Conservation (phyloP, 2,888 invertebrate genomes). For the Liopterus haemorrhoidalis region DNA sequence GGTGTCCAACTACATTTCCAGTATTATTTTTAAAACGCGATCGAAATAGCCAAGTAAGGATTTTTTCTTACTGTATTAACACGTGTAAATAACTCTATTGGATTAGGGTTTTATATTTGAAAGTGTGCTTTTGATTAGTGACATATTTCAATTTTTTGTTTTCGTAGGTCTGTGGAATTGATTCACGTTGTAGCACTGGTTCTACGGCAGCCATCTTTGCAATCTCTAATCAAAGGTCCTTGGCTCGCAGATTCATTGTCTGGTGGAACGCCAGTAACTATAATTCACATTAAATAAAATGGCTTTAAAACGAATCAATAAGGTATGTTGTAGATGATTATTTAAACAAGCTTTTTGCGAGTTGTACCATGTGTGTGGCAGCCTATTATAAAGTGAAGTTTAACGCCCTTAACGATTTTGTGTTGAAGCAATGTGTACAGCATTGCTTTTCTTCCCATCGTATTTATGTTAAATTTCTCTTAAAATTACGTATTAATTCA, state of each 20-base stretch:
- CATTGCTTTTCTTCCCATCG: conserved; percentile 57
- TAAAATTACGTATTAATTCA: conserved; percentile 19
- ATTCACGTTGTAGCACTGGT: conserved; percentile 68
- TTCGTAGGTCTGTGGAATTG: conserved; percentile 41
- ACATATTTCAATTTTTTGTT: conserved; percentile 19
- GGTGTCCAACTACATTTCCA: conserved; percentile 21
- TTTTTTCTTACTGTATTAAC: no score
- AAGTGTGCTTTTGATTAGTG: no score
- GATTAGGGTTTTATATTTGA: no score
- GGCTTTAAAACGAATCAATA: conserved; percentile 97
- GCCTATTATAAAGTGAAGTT: conserved; percentile 38
- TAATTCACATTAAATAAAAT: conserved; percentile 66
- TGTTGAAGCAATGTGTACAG: conserved; percentile 62
- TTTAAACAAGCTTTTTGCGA: conserved; percentile 11
- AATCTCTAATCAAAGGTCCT: conserved; percentile 81
- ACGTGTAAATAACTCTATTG: no score
- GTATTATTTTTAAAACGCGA: conserved; percentile 22
- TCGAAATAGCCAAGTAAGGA: no score
- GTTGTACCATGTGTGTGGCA: conserved; percentile 30
- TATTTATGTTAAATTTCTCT: conserved; percentile 39
- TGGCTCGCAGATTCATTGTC: conserved; percentile 78
- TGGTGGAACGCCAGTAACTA: conserved; percentile 71
- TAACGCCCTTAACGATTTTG: conserved; percentile 54
- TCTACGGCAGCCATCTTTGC: conserved; percentile 80
- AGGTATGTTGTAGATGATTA: conserved; percentile 60